A percentile compares a stretch with the other conserved stretches of the same genome.
phyloP scores from a whole-genome alignment of 2,888 invertebrate genomes.

The Drosophila rubida region DNA sequence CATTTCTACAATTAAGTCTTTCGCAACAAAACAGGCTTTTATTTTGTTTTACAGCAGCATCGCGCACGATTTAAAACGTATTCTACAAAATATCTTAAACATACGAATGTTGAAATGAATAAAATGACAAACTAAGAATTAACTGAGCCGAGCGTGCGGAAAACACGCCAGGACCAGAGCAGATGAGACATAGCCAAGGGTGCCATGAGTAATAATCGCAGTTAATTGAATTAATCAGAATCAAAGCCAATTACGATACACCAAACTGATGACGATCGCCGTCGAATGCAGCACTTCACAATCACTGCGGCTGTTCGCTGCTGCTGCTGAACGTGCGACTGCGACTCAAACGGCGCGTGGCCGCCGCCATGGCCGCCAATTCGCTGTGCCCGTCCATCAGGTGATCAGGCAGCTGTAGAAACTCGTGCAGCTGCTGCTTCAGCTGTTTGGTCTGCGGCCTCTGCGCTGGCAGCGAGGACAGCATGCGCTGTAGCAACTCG shows the following conservation, averaged over 20 bases:
- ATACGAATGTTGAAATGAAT: conserved; percentile 14
- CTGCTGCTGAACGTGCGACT: conserved; percentile 79
- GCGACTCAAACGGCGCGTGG: conserved; percentile 71
- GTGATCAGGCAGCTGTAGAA: conserved; percentile 72
- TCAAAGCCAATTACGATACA: conserved; percentile 22
- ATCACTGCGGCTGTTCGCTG: conserved; percentile 63
- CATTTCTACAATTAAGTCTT: conserved; percentile 36
- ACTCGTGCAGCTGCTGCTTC: conserved; percentile 76
- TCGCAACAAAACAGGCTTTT: conserved; percentile 35
- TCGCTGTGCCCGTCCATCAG: conserved; percentile 62
- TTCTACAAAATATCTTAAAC: conserved; percentile 13
- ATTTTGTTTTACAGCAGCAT: conserved; percentile 19
- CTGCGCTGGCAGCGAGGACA: conserved; percentile 89
- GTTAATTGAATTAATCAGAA: conserved; percentile 7
- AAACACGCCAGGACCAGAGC: conserved; percentile 15
- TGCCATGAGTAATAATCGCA: conserved; percentile 39
- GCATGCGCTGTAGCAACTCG: conserved; percentile 90
- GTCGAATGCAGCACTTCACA: background rate
- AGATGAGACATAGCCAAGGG: conserved; percentile 28
- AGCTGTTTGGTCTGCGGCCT: conserved; percentile 92
- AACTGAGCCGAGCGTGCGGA: background rate
- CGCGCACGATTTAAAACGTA: conserved; percentile 11
- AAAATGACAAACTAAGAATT: conserved; percentile 24
- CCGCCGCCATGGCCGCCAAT: conserved; percentile 63
- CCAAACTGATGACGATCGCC: conserved; percentile 24